Percentiles rank a stretch among this genome's conserved stretches.
Conservation (phyloP, 2,797 vertebrate genomes). For the Tenualosa ilisha region DNA sequence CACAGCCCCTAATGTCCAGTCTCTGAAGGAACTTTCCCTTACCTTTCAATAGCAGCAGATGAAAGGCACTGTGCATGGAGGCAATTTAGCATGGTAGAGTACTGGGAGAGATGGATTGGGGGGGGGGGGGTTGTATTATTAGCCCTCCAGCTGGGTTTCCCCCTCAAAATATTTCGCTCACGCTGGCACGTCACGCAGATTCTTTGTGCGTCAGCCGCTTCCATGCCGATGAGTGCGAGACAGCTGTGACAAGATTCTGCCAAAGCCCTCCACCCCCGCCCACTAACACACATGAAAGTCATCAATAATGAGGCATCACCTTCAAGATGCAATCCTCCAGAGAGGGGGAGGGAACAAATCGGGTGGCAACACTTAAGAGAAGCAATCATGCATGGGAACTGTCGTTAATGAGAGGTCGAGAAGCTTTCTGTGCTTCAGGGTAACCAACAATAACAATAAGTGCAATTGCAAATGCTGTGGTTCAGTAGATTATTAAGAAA, state of each 20-base stretch:
- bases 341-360: background rate
- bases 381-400: conserved; percentile 62
- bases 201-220: conserved; percentile 2
- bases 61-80: background rate
- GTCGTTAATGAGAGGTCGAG: background rate
- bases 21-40: background rate
- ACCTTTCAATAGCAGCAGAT: background rate
- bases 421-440: background rate
- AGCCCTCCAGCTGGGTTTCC: conserved; percentile 1
- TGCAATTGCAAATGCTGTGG: background rate
- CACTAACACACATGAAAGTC: background rate
- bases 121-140: background rate
- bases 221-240: background rate
- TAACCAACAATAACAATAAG: background rate
- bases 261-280: background rate
- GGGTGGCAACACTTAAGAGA: conserved; percentile 50
- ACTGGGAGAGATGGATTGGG: background rate
- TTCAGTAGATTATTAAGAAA: background rate
- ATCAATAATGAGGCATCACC: background rate
- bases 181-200: background rate
- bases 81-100: background rate
- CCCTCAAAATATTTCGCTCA: background rate
- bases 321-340: background rate
- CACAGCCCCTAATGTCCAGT: background rate
- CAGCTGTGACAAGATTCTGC: background rate